phyloP scores from a whole-genome alignment of 1,140 invertebrate species.

The Nasonia giraulti region DNA sequence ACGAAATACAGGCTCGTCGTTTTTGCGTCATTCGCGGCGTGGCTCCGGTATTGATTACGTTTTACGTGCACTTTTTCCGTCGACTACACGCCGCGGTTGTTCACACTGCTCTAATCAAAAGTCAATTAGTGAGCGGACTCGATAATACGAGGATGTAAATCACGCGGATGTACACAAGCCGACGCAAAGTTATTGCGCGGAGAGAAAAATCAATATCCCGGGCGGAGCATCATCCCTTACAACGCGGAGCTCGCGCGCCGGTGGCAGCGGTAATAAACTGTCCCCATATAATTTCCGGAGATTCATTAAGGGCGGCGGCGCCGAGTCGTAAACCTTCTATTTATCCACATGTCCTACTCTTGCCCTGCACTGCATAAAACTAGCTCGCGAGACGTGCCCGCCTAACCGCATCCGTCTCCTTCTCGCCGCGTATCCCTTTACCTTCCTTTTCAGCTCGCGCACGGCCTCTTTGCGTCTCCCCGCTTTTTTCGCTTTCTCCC shows the following conservation, averaged over 20 bases:
- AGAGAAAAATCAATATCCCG: neutral
- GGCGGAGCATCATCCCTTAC: neutral
- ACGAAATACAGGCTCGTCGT: neutral
- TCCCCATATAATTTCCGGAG: neutral
- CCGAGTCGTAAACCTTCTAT: conserved; percentile 1
- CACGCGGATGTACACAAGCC: too few relatives aligned
- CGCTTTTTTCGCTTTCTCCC: neutral
- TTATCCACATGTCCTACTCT: neutral
- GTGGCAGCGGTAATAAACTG: neutral
- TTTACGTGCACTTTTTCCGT: too few relatives aligned
- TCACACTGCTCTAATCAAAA: neutral
- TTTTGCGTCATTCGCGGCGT: neutral
- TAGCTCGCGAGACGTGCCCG: neutral
- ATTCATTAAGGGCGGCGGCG: neutral
- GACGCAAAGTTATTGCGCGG: neutral
- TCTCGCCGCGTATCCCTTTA: neutral
- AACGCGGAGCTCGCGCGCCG: neutral
- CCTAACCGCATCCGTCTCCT: neutral
- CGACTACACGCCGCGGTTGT: too few relatives aligned
- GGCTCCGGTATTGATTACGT: neutral
- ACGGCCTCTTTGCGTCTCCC: neutral
- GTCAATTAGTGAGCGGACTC: neutral
- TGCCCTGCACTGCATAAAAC: neutral
- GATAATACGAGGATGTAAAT: neutral
- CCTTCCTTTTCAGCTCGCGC: neutral